These are phyloP conservation scores for Chamaea fasciata DNA, from an alignment of 2,113 vertebrate genomes.

Conservation along the genomic window DNA sequence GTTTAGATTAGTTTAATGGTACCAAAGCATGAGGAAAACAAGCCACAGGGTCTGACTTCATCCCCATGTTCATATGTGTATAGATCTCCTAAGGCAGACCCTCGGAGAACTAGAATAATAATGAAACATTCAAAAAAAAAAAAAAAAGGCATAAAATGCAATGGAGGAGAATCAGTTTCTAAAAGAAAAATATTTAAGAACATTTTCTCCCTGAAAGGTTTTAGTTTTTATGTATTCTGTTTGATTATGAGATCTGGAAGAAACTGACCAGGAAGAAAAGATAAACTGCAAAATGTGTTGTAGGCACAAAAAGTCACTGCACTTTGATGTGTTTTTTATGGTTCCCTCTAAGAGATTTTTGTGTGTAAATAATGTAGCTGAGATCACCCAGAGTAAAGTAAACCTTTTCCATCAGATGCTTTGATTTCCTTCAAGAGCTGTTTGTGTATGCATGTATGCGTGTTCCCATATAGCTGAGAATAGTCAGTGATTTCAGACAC, in stretches of 20 bases:
- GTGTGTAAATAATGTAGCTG: slow-evolving; percentile 46
- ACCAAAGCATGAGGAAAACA: not conserved
- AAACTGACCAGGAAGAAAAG: not conserved
- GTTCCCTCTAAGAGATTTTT: slow-evolving; percentile 25
- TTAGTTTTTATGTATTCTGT: not conserved
- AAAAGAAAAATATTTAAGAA: not conserved
- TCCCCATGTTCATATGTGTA: not conserved
- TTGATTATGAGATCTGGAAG: not conserved
- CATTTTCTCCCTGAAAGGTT: not conserved
- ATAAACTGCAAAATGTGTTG: slow-evolving; percentile 2
- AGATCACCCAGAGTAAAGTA: slow-evolving; percentile 39
- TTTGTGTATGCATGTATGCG: not conserved
- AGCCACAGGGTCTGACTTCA: not conserved
- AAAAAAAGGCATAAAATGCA: not conserved
- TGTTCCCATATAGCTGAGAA: not conserved
- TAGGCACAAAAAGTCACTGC: not conserved
- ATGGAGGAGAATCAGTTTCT: not conserved
- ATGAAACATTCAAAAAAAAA: not conserved
- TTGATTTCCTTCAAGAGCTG: slow-evolving; percentile 16
- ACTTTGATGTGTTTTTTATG: slow-evolving; percentile 51
- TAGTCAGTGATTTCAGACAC: not conserved
- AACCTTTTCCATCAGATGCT: slow-evolving; percentile 16
- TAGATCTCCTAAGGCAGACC: not conserved
- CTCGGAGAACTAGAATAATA: not conserved
- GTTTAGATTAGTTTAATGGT: not conserved